Evolutionary conservation across 2,113 vertebrate genomes (phyloP), one percentile per base, ranked within the genome.

Genomic region (Cynoglossus semilaevis): DNA sequence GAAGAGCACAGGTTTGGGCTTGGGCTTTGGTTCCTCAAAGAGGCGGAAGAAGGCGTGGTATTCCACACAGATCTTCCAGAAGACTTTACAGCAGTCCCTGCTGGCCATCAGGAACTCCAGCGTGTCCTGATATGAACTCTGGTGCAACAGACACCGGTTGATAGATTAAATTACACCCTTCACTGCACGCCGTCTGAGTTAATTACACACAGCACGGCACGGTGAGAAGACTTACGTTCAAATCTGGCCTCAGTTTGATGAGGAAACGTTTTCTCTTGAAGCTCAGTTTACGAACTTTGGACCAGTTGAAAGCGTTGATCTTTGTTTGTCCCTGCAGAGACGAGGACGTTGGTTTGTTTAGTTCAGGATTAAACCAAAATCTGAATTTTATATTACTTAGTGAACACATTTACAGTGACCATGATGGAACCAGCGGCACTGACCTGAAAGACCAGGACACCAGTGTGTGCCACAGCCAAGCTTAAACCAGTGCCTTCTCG

Each of bases 51-150:
- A 99, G 82, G 96, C 96, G 66, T 99, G 97, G 80, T 97, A 94
- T 53, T 99, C 97, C 15, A 99, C 95, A 68, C 95, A 97, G 85
- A 97, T 96, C 89, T 99, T 99, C 97, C 97, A 99, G 87, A 99
- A 99, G 60, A 94, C 90, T 85, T 99, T 99, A 88, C 97, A 99
- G 80, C 94, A 95, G 83, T 99, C 95, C 62, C 96, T 92, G 84
- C 93, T 98, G 72, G 87, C 91, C 96, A 99, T 98, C 52, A 96
- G 84, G 76, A 99, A 99, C 87, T 99, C 96, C 87, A 98, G 83
- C 1, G 94, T 98, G 78, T 98, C 96, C 84, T 97, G 95, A 89
- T 92, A 95, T 0, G 93, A 93, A 79, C 94, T 97, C 93, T 97
- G 79, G 38, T 1, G 57, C 36, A 41, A 15, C 8, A 16, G 1